Percentiles rank a stretch among this genome's conserved stretches.
Conservation (phyloP, 1,140 invertebrate species). For the Pemphigus obesinymphae region DNA sequence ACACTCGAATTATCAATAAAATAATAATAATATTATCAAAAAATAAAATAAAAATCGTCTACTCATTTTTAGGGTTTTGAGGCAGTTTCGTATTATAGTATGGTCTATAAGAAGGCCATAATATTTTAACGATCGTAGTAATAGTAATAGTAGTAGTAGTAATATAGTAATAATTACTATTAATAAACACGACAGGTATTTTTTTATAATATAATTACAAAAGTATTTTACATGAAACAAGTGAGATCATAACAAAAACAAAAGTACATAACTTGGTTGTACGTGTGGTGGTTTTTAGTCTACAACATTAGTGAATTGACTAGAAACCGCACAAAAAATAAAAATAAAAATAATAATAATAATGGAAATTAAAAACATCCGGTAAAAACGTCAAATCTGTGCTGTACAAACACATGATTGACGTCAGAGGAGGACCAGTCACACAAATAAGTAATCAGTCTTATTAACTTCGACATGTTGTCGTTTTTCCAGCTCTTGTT, state of each 20-base stretch:
- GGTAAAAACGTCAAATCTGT: not conserved
- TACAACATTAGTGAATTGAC: constrained; percentile 14
- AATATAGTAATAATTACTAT: not conserved
- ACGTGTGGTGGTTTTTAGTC: constrained; percentile 2
- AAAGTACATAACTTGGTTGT: constrained; percentile 22
- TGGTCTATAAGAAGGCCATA: not conserved
- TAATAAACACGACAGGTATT: not conserved
- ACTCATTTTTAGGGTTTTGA: not conserved
- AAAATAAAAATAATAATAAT: too few relatives aligned
- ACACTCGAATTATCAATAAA: constrained; percentile 9
- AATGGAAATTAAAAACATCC: too few relatives aligned
- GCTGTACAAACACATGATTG: not conserved
- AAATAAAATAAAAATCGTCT: too few relatives aligned
- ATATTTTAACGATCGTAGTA: not conserved
- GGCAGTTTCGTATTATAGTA: not conserved
- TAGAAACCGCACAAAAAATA: not conserved
- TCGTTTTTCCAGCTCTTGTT: not conserved
- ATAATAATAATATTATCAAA: constrained; percentile 12
- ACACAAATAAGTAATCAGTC: constrained; percentile 28
- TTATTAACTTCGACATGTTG: not conserved
- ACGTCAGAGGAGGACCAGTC: not conserved
- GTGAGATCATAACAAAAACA: constrained; percentile 41
- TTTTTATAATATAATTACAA: not conserved
- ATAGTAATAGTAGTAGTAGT: not conserved
- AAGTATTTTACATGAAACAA: constrained; percentile 36